Evolutionary conservation across 2,113 vertebrate species (phyloP).

Genomic region (Mastomys coucha): DNA sequence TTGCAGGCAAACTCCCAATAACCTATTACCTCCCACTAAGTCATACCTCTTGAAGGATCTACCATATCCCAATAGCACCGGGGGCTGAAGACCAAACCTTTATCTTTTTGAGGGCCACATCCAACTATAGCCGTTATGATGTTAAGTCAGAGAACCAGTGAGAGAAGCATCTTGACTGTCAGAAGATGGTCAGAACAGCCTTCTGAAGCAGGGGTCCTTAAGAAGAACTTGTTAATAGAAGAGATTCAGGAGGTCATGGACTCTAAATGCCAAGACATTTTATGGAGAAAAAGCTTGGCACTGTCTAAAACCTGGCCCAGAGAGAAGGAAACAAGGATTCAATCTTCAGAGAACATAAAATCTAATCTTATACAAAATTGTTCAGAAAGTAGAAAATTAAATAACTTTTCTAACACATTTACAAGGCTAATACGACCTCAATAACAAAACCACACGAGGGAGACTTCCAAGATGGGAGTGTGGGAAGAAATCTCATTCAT

Average conservation of each 20-base stretch:
- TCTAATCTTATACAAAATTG: slow-evolving; percentile 22
- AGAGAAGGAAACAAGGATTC: neutral
- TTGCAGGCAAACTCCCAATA: neutral
- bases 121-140: neutral
- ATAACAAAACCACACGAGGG: slow-evolving; percentile 38
- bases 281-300: neutral
- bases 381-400: slow-evolving; percentile 7
- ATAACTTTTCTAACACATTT: slow-evolving; percentile 33
- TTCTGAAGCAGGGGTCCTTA: neutral
- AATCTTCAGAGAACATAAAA: slow-evolving; percentile 22
- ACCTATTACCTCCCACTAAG: neutral
- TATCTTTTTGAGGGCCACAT: neutral
- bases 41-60: neutral
- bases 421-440: slow-evolving; percentile 14
- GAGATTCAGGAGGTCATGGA: neutral
- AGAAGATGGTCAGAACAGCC: neutral
- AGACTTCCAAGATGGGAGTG: slow-evolving; percentile 20
- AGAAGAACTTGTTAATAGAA: neutral
- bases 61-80: neutral
- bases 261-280: neutral
- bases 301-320: neutral
- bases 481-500: neutral
- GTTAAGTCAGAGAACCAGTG: neutral
- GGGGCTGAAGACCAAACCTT: neutral
- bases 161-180: neutral